Evolutionary conservation across 1,140 invertebrate genomes (phyloP).

Genomic region (Heliconius hermathena): DNA sequence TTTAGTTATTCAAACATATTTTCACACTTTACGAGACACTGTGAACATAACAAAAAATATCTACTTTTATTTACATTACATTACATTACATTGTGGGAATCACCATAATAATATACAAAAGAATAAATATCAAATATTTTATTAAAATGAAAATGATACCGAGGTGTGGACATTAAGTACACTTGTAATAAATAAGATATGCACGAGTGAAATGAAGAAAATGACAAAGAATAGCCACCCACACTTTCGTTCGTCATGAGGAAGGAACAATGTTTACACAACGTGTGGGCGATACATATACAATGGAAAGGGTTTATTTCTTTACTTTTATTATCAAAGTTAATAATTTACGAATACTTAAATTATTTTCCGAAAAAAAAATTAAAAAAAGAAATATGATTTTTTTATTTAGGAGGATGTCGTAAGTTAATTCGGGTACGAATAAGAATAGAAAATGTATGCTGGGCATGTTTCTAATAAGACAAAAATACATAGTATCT

Average conservation of each 20-base stretch:
- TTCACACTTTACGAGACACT: background rate
- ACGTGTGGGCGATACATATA: slow-evolving; percentile 1
- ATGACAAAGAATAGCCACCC: slow-evolving; percentile 24
- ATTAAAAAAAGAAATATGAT: background rate
- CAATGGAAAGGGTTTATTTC: background rate
- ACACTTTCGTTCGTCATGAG: slow-evolving; percentile 5
- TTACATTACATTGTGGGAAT: background rate
- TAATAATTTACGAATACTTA: background rate
- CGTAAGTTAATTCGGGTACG: too few species aligned
- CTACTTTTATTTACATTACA: background rate
- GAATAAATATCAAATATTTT: slow-evolving; percentile 9
- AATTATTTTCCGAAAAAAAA: background rate
- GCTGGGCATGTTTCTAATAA: too few species aligned
- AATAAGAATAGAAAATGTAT: too few species aligned
- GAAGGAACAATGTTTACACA: slow-evolving; percentile 10
- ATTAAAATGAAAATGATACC: slow-evolving; percentile 13
- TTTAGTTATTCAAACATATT: background rate
- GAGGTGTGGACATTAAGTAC: slow-evolving; percentile 14
- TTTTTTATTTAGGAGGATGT: too few species aligned
- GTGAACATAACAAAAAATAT: background rate
- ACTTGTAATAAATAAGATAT: slow-evolving; percentile 25
- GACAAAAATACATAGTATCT: too few species aligned
- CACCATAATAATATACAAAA: slow-evolving; percentile 6
- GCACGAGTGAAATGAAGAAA: slow-evolving; percentile 30
- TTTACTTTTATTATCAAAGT: background rate